Percentiles rank a stretch among this genome's conserved stretches.
Conservation (phyloP, 1,140 invertebrate genomes). For the Eupristina koningsbergeri region DNA sequence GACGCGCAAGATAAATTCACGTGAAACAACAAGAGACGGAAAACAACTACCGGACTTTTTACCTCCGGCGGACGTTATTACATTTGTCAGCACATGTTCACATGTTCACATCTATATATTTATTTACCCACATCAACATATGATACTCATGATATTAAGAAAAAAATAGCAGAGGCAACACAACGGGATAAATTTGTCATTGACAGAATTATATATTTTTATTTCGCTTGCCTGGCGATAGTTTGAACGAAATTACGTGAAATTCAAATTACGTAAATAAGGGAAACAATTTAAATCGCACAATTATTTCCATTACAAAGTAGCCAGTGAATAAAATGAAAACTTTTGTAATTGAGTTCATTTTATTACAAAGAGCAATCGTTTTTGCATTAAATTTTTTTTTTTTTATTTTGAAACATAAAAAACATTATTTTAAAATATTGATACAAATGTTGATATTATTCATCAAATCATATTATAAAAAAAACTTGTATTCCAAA, state of each 20-base stretch:
- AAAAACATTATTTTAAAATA: too few species aligned
- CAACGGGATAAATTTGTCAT: background rate
- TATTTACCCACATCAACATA: background rate
- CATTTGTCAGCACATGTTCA: background rate
- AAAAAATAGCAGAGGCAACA: conserved; percentile 17
- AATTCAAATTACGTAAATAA: background rate
- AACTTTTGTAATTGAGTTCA: background rate
- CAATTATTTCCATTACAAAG: background rate
- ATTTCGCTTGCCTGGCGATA: background rate
- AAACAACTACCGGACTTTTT: conserved; percentile 24
- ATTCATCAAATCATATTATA: too few species aligned
- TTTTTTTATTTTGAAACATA: background rate
- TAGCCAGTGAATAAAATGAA: background rate
- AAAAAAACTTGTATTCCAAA: too few species aligned
- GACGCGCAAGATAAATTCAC: background rate
- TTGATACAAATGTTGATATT: too few species aligned
- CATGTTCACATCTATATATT: background rate
- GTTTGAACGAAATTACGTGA: background rate
- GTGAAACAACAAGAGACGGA: conserved; percentile 9
- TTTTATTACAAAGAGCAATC: background rate
- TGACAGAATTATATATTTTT: background rate
- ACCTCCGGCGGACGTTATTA: conserved; percentile 48
- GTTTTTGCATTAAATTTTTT: background rate
- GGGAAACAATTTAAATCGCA: background rate
- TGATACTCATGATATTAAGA: conserved; percentile 28